A percentile compares a stretch with the other conserved stretches of the same genome.
phyloP scores from a whole-genome alignment of 2,888 invertebrate genomes.

The Zaprionus bogoriensis region DNA sequence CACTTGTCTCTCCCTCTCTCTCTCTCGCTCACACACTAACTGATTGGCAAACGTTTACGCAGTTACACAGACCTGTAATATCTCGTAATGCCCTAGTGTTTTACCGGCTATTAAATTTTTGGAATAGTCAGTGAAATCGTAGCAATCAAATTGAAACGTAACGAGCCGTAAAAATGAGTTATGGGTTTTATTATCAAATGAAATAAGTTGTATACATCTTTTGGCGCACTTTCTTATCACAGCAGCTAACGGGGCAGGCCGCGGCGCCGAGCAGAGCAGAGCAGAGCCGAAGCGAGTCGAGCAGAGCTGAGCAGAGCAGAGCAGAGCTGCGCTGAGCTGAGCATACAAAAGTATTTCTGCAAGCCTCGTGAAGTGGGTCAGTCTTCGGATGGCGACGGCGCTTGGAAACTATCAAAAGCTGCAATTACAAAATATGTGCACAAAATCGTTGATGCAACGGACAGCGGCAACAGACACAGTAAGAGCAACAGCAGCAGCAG shows the following conservation, averaged over 20 bases:
- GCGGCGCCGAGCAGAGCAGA: constrained; percentile 21
- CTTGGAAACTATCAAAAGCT: constrained; percentile 25
- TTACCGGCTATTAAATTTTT: constrained; percentile 11
- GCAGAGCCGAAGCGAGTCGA: too few relatives aligned
- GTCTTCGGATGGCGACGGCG: constrained; percentile 22
- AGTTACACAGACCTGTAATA: neutral
- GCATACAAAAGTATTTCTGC: constrained; percentile 32
- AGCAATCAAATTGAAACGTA: constrained; percentile 8
- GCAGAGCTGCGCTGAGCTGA: constrained; percentile 18
- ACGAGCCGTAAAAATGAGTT: constrained; percentile 3
- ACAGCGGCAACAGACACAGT: constrained; percentile 3
- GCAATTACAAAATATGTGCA: constrained; percentile 50
- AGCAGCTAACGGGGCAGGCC: constrained; percentile 28
- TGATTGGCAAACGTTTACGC: too few relatives aligned
- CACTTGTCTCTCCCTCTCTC: neutral
- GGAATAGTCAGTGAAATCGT: constrained; percentile 54
- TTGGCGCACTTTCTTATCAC: constrained; percentile 7
- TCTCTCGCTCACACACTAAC: neutral
- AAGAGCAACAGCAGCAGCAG: constrained; percentile 3
- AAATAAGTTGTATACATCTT: constrained; percentile 3
- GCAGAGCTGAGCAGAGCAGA: too few relatives aligned
- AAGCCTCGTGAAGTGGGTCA: constrained; percentile 45
- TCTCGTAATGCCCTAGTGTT: neutral
- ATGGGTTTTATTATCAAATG: constrained; percentile 16
- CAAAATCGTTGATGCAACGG: constrained; percentile 49